Conservation (phyloP, 1,140 invertebrate genomes). For the Pseudomyrmex dendroicus region DNA sequence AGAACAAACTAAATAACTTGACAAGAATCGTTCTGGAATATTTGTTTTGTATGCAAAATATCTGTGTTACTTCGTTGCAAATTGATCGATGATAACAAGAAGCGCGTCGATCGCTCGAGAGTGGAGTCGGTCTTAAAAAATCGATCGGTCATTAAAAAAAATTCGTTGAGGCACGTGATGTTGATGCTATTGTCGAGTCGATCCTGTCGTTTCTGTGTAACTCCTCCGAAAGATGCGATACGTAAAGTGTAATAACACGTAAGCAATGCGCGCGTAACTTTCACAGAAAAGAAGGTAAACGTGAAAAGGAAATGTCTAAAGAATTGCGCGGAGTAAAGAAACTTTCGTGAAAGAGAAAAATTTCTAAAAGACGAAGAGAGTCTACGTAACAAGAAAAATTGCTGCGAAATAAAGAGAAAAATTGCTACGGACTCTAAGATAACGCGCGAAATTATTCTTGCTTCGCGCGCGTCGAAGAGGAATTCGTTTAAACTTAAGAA, state of each 20-base stretch:
- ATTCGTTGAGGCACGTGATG: conserved; percentile 48
- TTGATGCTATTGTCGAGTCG: conserved; percentile 38
- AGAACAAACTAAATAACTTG: conserved; percentile 4
- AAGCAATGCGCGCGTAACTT: conserved; percentile 29
- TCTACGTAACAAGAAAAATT: background rate
- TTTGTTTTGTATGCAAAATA: conserved; percentile 47
- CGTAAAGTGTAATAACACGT: conserved; percentile 15
- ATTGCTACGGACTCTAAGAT: conserved; percentile 16
- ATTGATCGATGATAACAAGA: conserved; percentile 1
- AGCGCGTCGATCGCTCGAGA: conserved; percentile 19
- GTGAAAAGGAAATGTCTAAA: background rate
- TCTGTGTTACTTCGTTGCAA: conserved; percentile 22
- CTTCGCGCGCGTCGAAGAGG: background rate
- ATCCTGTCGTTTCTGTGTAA: conserved; percentile 38
- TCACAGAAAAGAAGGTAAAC: conserved; percentile 13
- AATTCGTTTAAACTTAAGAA: conserved; percentile 30
- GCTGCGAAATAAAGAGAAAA: background rate
- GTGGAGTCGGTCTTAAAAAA: conserved; percentile 18
- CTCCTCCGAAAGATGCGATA: conserved; percentile 17
- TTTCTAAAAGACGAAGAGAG: background rate
- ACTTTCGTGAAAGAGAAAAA: conserved; percentile 22
- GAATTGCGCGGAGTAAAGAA: conserved; percentile 2
- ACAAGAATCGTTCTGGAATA: conserved; percentile 28
- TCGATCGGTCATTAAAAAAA: conserved; percentile 33
- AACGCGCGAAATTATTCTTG: background rate